Evolutionary conservation across 2,888 invertebrate genomes (phyloP), one percentile per base, ranked within the genome.

Genomic region (Calameuta filiformis): DNA sequence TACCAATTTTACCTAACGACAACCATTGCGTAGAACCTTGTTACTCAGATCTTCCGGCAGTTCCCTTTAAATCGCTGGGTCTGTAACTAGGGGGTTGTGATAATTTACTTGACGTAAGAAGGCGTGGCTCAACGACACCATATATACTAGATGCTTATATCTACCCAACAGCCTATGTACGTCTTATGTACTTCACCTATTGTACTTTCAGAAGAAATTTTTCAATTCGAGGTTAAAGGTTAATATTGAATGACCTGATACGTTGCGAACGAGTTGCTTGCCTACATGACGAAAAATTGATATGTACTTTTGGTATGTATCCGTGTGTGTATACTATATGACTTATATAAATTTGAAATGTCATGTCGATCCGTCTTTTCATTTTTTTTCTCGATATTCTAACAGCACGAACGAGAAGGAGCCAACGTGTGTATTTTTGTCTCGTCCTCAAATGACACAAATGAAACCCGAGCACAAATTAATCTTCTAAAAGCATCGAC

Each of bases 401-500:
- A 6, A 23, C 15, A 56, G 40, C 23, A 23, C 6, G 1, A 56
- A 56, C 23, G 37, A 40, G 23, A 23, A 23, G 23, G 40, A 56
- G 40, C 40, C 9, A 23, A 2, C 23, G 23, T 23, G 2, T 56
- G 9, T 56, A 56, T 56, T 56, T 56, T 56, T 56, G 1, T 56
- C 40, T 56, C 40, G 9, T 56, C 23, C 23, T 56, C 23, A 23
- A 56, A 56, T 9, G 6, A 56, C 23, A 23, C 23, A 23, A 56
- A 56, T 23, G 40, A 56, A 23, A 56, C 23, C 23, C 40, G 73
- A 73, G 81, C 79, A 79, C 80, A 83, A 84, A 83, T 84, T 82
- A 85, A 84, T 84, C 83, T 85, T 73, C 82, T 83, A 84, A 83
- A 85, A 82, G 84, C 84, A 81, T 79, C 83, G 76, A 73, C 76